Evolutionary conservation across 2,113 vertebrate species (phyloP), one percentile per base, ranked within the genome.

Genomic region (Lipophrys pholis): DNA sequence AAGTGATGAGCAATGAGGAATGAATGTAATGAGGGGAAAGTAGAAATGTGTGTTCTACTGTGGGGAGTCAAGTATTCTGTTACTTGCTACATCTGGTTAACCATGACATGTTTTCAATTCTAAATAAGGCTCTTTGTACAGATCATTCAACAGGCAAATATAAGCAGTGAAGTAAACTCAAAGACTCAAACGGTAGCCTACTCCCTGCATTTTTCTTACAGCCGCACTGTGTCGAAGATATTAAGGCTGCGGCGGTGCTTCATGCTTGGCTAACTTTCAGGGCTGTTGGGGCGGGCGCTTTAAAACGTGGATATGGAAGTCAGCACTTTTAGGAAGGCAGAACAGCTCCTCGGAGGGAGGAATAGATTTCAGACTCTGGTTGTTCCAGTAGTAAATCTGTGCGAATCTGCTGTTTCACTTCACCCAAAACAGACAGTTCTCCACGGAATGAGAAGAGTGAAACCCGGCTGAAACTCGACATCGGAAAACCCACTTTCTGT

Each of bases 281-380:
- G 61, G 51, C 7, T 78, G 81, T 73, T 76, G 70, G 69, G 70
- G 80, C 6, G 76, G 56, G 11, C 76, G 82, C 60, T 69, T 81
- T 65, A 73, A 86, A 78, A 65, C 30, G 35, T 54, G 54, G 75
- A 86, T 78, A 68, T 67, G 60, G 38, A 78, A 80, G 81, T 91
- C 86, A 90, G 88, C 85, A 88, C 69, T 82, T 89, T 87, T 63
- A 49, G 14, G 17, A 83, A 82, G 71, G 62, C 57, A 81, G 76
- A 78, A 45, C 66, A 73, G 58, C 63, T 76, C 82, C 85, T 82
- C 11, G 11, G 87, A 82, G 86, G 64, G 57, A 78, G 73, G 60
- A 76, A 67, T 75, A 58, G 50, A 62, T 70, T 64, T 66, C 72
- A 60, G 55, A 64, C 61, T 73, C 16, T 0, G 53, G 36, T 69